Percentiles rank a stretch among this genome's conserved stretches.
phyloP scores from a whole-genome alignment of 2,888 invertebrate species.

The Penaeus monodon region DNA sequence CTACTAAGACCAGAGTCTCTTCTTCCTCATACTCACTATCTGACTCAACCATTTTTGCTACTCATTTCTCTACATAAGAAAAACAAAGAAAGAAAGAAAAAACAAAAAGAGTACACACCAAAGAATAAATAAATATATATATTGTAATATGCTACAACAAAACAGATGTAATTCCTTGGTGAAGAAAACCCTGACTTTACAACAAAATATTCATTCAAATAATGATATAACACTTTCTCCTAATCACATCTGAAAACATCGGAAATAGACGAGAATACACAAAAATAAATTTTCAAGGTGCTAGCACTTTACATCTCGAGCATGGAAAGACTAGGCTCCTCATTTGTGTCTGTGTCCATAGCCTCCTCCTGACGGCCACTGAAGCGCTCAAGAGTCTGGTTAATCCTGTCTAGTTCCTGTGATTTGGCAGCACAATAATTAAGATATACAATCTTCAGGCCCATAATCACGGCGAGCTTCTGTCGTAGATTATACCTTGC shows the following conservation, averaged over 20 bases:
- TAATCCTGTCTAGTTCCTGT: slow-evolving; percentile 44
- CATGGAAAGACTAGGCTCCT: slow-evolving; percentile 26
- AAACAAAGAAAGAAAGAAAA: too few relatives aligned
- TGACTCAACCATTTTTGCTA: slow-evolving; percentile 12
- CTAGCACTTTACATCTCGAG: slow-evolving; percentile 21
- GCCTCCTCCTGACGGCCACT: slow-evolving; percentile 40
- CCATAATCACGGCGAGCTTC: slow-evolving; percentile 56
- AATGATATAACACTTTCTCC: too few relatives aligned
- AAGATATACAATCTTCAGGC: slow-evolving; percentile 55
- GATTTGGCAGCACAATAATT: slow-evolving; percentile 55
- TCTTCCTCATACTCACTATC: slow-evolving; percentile 36
- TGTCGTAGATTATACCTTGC: slow-evolving; percentile 54
- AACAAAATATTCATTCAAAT: too few relatives aligned
- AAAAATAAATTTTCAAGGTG: slow-evolving; percentile 3
- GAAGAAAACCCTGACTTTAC: too few relatives aligned
- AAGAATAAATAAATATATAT: too few relatives aligned
- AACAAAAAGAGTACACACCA: too few relatives aligned
- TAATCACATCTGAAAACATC: too few relatives aligned
- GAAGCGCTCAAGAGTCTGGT: slow-evolving; percentile 29
- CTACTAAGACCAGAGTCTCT: slow-evolving; percentile 43
- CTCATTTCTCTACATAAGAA: not conserved
- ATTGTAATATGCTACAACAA: too few relatives aligned
- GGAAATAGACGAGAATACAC: too few relatives aligned
- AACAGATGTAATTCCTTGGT: too few relatives aligned
- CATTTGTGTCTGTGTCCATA: slow-evolving; percentile 52